Evolutionary conservation across 53 echinoderm and acorn worm genomes (phyloP).

Genomic region (Temnopleurus reevesii): DNA sequence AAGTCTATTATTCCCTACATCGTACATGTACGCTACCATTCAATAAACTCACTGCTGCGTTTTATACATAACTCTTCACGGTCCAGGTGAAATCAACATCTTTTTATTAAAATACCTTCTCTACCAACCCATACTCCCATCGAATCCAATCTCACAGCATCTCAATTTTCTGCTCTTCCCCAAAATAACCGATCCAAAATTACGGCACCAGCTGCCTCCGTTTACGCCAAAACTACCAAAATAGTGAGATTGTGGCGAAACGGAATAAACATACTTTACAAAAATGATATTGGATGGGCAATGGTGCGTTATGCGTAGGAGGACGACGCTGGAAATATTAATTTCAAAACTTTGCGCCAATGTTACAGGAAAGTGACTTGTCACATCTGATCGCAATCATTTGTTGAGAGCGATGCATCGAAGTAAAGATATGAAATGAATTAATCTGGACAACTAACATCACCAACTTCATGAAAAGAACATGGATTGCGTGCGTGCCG

Average conservation of each 20-base stretch:
- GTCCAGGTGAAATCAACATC: not conserved
- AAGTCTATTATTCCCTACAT: too few species aligned
- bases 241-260: conserved; percentile 2
- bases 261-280: conserved; percentile 50
- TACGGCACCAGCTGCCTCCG: conserved; percentile 42
- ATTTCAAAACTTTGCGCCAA: not conserved
- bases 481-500: too few species aligned
- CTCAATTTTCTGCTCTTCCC: not conserved
- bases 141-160: not conserved
- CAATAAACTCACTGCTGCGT: too few species aligned
- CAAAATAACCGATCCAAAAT: conserved; percentile 11
- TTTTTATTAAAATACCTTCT: conserved; percentile 4
- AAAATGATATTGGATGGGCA: conserved; percentile 10
- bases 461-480: too few species aligned
- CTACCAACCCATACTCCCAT: not conserved
- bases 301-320: conserved; percentile 18
- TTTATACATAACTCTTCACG: too few species aligned
- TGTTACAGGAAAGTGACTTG: not conserved
- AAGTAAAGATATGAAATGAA: conserved; percentile 20
- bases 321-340: conserved; percentile 5
- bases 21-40: too few species aligned
- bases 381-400: not conserved
- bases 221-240: conserved; percentile 53
- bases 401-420: not conserved
- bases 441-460: too few species aligned